A percentile compares a stretch with the other conserved stretches of the same genome.
Evolutionary conservation across 2,888 invertebrate species (phyloP).

Genomic region (Drosophila cyrtoloma): DNA sequence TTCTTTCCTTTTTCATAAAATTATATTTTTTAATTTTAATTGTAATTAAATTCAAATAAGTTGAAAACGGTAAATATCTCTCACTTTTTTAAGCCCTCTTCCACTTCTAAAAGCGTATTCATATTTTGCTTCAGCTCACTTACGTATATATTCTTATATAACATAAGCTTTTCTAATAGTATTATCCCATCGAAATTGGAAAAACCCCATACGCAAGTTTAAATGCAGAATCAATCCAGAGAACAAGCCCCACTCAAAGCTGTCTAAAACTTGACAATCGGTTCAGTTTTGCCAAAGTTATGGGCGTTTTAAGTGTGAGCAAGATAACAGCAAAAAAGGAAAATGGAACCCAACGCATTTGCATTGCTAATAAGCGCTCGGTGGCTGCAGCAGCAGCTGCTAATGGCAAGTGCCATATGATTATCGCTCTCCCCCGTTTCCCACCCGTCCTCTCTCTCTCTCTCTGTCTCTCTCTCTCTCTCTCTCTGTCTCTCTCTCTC

Average conservation of each 20-base stretch:
- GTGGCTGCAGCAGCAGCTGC: conserved; percentile 27
- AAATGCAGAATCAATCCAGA: not conserved
- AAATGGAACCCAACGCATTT: conserved; percentile 40
- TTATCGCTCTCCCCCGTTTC: conserved; percentile 49
- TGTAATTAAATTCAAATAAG: not conserved
- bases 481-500: conserved; percentile 30
- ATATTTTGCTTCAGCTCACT: not conserved
- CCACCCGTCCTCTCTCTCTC: not conserved
- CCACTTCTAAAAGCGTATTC: not conserved
- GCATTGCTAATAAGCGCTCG: conserved; percentile 74
- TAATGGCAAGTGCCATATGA: conserved; percentile 58
- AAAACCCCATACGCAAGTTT: not conserved
- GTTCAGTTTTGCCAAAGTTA: not conserved
- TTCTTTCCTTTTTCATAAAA: not conserved
- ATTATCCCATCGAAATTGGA: not conserved
- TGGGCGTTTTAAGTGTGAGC: not conserved
- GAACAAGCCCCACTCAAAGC: not conserved
- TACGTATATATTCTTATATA: not conserved
- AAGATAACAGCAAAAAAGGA: not conserved
- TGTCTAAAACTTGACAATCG: conserved; percentile 1
- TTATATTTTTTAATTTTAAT: not conserved
- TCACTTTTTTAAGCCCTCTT: not conserved
- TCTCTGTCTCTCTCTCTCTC: conserved; percentile 13
- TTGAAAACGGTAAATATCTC: no score
- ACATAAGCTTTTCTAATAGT: not conserved